Base-by-base conservation (phyloP, 2,888 invertebrate species). In the Rotaria socialis region DNA sequence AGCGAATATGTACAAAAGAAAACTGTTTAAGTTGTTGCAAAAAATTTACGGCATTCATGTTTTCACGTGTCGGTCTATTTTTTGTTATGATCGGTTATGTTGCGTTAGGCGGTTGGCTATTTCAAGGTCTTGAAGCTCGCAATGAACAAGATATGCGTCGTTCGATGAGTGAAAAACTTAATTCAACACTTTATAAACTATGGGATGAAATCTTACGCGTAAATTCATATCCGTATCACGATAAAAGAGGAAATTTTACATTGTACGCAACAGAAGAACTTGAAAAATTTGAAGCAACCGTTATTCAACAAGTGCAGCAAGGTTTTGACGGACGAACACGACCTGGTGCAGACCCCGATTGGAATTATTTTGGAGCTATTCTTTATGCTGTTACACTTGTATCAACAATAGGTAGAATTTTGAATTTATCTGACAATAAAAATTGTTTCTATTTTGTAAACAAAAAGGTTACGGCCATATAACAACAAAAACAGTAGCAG, bases 41-140 rank as follows among this genome's bases (percentile, higher is more conserved):
- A 80, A 86, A 86, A 85, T 86, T 86, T 86, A 85, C 85, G 5
- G 75, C 85, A 16, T 86, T 86, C 58, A 85, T 86, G 85, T 85
- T 86, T n/a, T 86, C 86, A 41, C 85, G 86, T 43, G 85, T 86
- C 19, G 86, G 86, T 56, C 56, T 86, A 5, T 84, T 85, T 80
- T 55, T 85, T 35, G 75, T 86, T 50, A 86, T 86, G 86, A 60
- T 86, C 19, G 86, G 86, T 43, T 86, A 86, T 85, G 86, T 86
- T 14, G 75, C 85, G 14, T 56, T 85, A 35, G 86, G 86, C 3
- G 86, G 86, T 8, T n/a, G 75, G 5, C 67, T 86, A 85, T 86
- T 86, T 86, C 85, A 86, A 86, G 80, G 84, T 41, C 47, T 86
- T 19, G 86, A 86, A 56, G 74, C 86, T n/a, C 56, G 47, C n/a